Evolutionary conservation across 2,888 invertebrate species (phyloP).

Genomic region (Luperina testacea): DNA sequence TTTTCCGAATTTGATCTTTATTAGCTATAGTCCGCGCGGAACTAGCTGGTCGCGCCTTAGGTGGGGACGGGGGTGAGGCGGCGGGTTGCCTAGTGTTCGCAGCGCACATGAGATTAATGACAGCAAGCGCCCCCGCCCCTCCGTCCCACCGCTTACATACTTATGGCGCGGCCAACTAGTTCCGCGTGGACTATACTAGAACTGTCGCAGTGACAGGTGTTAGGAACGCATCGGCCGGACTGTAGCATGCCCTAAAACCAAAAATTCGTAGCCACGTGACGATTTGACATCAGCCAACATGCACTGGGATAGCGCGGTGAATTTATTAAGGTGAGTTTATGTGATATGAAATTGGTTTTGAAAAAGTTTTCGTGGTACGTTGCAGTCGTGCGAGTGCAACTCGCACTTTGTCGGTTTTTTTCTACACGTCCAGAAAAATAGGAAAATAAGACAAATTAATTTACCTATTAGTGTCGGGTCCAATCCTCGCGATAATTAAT

Average conservation of each 20-base stretch:
- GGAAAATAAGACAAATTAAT: background rate
- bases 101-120: too few relatives aligned
- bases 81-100: too few relatives aligned
- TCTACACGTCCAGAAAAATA: background rate
- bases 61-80: too few relatives aligned
- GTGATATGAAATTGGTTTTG: background rate
- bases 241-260: background rate
- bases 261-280: background rate
- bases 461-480: background rate
- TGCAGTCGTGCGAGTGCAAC: background rate
- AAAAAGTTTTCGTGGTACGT: background rate
- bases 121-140: too few relatives aligned
- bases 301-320: background rate
- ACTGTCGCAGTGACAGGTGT: background rate
- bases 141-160: too few relatives aligned
- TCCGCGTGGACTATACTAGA: background rate
- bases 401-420: background rate
- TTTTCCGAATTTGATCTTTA: background rate
- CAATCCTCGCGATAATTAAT: constrained; percentile 14
- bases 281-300: background rate
- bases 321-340: background rate
- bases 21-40: background rate
- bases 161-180: too few relatives aligned
- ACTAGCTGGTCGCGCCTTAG: too few relatives aligned
- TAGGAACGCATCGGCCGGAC: background rate